Evolutionary conservation across 2,113 vertebrate species (phyloP), one percentile per base, ranked within the genome.

Genomic region (Pterophyllum scalare): DNA sequence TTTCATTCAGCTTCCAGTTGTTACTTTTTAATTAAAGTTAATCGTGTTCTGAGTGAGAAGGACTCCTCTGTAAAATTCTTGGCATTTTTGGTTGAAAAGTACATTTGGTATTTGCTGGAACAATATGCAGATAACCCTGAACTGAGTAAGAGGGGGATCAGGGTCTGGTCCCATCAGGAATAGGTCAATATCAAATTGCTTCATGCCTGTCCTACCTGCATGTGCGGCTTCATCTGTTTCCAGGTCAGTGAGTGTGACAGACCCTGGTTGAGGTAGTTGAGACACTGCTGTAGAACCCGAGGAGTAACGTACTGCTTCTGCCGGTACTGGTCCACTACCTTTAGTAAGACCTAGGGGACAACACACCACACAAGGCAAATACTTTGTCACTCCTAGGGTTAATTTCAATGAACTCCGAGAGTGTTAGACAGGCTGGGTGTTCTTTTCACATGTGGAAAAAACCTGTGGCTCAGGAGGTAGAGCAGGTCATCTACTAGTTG

Each of bases 161-260:
- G 49, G 11, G 17, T 1, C 46, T 72, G 26, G 46, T 31, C 46
- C 65, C 7, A 72, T 14, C 26, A 72, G 46, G 26, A 72, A 31
- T 11, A 52, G 43, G 15, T 4, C 12, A 31, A 0, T 11, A 72
- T 52, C 43, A 72, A 31, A 72, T 31, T 52, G 24, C 43, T 31
- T 52, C 65, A 1, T 72, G 10, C 65, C 12, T 72, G 65, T 72
- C 80, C 80, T 8, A 99, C 98, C 97, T 97, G 97, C 88, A 99
- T 98, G 89, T 99, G 98, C 1, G 97, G 97, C 78, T 99, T 99
- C 96, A 99, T 97, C 78, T 98, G 97, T 83, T 98, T 99, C 98
- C 98, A 99, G 0, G 98, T 99, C 43, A 98, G 85, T 6, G 98
- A 97, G 87, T 99, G 98, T 11, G 97, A 96, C 38, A 99, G 89